A percentile compares a stretch with the other conserved stretches of the same genome.
Evolutionary conservation across 2,888 invertebrate species (phyloP).

Genomic region (Tromatobia lineatoria): DNA sequence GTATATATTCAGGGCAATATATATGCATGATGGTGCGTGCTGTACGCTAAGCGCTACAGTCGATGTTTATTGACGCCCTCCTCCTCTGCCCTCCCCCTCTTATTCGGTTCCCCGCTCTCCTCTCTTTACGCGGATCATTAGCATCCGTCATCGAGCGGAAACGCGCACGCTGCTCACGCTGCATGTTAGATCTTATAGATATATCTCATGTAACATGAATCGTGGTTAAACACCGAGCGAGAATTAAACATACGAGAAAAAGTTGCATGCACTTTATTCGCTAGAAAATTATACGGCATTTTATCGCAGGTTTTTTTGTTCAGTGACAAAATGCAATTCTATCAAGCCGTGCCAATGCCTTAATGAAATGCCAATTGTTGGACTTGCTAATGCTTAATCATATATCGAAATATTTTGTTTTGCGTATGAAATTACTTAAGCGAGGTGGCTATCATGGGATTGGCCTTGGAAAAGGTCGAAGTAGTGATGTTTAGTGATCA

Average conservation of each 20-base stretch:
- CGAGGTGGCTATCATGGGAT: slow-evolving; percentile 1
- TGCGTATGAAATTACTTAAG: no score
- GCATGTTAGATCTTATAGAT: slow-evolving; percentile 23
- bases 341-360: not conserved
- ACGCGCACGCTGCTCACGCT: slow-evolving; percentile 48
- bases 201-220: slow-evolving; percentile 38
- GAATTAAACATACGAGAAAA: slow-evolving; percentile 23
- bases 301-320: slow-evolving; percentile 15
- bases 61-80: slow-evolving; percentile 63
- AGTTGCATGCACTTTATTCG: slow-evolving; percentile 14
- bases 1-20: slow-evolving; percentile 28
- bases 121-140: slow-evolving; percentile 66
- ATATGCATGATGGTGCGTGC: slow-evolving; percentile 50
- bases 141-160: slow-evolving; percentile 68
- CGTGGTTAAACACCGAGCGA: slow-evolving; percentile 38
- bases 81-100: not conserved
- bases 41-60: slow-evolving; percentile 50
- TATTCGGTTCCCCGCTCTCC: not conserved
- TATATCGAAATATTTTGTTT: not conserved
- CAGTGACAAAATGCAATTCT: not conserved
- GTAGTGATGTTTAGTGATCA: no score
- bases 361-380: not conserved
- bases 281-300: not conserved
- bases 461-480: slow-evolving; percentile 8
- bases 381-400: not conserved